Base-by-base conservation (phyloP, 2,888 invertebrate genomes). In the Acleris cristana region DNA sequence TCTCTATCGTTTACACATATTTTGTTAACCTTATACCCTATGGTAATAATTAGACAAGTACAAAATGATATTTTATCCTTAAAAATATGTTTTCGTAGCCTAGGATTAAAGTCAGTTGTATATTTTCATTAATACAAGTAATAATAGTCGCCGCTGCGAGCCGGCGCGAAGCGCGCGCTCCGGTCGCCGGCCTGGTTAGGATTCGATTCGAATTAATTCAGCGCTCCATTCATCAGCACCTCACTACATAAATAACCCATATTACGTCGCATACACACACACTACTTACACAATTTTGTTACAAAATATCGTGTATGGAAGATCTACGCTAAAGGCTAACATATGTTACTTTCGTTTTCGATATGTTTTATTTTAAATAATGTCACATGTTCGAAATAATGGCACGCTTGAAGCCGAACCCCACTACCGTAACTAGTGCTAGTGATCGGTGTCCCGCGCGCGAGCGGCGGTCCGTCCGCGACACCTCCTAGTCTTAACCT, bases 41-140 rank as follows among this genome's bases (percentile, higher is more conserved):
- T 87, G 90, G 90, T 91, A 90, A 87, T 86, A 89, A 88, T 90
- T 89, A 91, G 87, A 91, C 92, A 90, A 92, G 92, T 92, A 92
- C 90, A 92, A 92, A 92, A 92, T 90, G 92, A 92, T 92, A 90
- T 87, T 90, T 87, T 85, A 84, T 83, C 78, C 87, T 89, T 90
- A 90, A 81, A 87, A 83, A 87, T 89, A 89, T 84, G 82, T 88
- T 88, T 87, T 82, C 84, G 82, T 91, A 91, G 77, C 88, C 90
- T 92, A 92, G 81, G 84, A 86, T 89, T 91, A 91, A 82, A 87
- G 86, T 92, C 90, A 88, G 87, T 91, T 91, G 89, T 90, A 90
- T 90, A 91, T 84, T 84, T 84, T 83, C 86, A 85, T 60, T 61
- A 70, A 62, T 62, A 62, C 58, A 64, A 55, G 64, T 63, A 58